Conservation (phyloP, 2,113 vertebrate species). For the Melanerpes aurifrons region DNA sequence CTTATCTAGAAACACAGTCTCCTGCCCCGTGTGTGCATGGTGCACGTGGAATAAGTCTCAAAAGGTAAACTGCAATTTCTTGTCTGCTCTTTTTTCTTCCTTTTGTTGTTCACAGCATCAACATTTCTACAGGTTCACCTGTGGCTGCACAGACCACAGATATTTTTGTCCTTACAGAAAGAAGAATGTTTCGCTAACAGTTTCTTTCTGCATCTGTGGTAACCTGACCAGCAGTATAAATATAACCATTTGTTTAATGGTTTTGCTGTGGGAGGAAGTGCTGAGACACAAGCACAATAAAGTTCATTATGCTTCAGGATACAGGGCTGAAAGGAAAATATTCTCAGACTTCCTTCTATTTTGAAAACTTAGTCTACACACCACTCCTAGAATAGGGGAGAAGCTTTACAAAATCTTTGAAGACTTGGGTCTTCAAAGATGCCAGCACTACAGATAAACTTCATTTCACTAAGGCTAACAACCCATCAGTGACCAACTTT, state of each 20-base stretch:
- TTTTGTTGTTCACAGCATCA: neutral
- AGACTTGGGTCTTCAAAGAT: neutral
- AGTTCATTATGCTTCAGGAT: constrained; percentile 42
- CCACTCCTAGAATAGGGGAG: neutral
- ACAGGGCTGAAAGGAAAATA: neutral
- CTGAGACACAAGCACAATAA: neutral
- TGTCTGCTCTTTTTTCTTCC: neutral
- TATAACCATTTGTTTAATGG: neutral
- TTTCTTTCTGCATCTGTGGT: neutral
- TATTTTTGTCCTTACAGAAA: neutral
- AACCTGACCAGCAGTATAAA: neutral
- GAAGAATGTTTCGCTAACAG: neutral
- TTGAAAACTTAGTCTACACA: neutral
- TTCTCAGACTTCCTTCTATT: constrained; percentile 13
- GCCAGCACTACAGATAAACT: neutral
- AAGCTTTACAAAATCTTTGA: neutral
- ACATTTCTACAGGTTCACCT: neutral
- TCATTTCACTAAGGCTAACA: neutral
- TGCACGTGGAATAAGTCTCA: neutral
- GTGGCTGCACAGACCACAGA: neutral
- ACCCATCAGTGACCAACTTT: neutral
- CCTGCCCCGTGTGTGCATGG: neutral
- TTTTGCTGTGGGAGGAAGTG: constrained; percentile 33
- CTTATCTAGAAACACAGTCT: neutral
- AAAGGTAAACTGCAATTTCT: neutral